Evolutionary conservation across 2,113 vertebrate species (phyloP), one percentile per base, ranked within the genome.

Genomic region (Tamias sibiricus): DNA sequence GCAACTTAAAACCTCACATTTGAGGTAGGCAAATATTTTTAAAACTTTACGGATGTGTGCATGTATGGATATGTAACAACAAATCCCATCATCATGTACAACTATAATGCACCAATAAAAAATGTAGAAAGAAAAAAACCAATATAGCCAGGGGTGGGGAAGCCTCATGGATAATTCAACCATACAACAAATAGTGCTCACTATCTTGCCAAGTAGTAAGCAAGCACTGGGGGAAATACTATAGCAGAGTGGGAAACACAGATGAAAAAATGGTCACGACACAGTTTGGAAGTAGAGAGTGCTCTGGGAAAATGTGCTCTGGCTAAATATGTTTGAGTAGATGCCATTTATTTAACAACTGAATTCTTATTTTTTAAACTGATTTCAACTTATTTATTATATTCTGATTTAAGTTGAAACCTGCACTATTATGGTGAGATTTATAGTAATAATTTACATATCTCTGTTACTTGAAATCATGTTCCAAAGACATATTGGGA

Each of bases 401-500:
- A 52, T 71, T 95, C 3, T 68, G 19, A 57, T 24, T 94, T 17
- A 47, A 83, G 22, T 86, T 82, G 57, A 95, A 96, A 49, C 80
- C 2, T 87, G 20, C 54, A 54, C 35, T 59, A 59, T 79, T 72
- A 72, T 35, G 72, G 11, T 62, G 13, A 44, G 76, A 75, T 79
- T 83, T 49, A 88, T 76, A 40, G 54, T 17, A 88, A 28, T 81
- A 72, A 87, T 17, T 32, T 57, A 37, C 16, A 26, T 26, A 72
- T 42, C 8, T 86, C 83, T 72, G 40, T 79, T 84, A 92, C 52
- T 35, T 84, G 82, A 77, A 94, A 62, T 59, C 77, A 80, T 26
- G 77, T 28, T 71, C 54, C 75, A 94, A 97, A 96, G 32, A 87
- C 8, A 40, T 22, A 88, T 64, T 69, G 76, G n/a, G n/a, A 82